Evolutionary conservation across 2,113 vertebrate genomes (phyloP).

Genomic region (Vidua chalybeata): DNA sequence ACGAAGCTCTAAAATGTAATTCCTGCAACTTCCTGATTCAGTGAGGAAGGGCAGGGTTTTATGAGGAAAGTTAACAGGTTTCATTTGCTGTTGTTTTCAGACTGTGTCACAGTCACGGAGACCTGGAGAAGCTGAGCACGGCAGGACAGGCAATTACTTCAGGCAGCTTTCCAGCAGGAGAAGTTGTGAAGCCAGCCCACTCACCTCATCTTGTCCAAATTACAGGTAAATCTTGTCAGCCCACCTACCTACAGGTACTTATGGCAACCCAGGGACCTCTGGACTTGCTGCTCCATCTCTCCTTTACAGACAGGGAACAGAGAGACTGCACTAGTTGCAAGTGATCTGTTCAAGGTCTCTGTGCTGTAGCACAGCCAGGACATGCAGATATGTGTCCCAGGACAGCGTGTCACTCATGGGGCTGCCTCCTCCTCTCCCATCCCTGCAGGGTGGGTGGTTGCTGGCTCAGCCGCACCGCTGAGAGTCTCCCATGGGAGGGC

Average conservation of each 20-base stretch:
- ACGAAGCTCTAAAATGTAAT: background rate
- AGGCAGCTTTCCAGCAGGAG: background rate
- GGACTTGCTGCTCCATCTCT: background rate
- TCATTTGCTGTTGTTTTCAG: background rate
- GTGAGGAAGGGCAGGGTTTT: background rate
- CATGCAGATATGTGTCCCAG: background rate
- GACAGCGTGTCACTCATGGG: rapidly evolving
- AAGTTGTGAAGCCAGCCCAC: background rate
- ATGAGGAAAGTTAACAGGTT: background rate
- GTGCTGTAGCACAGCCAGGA: background rate
- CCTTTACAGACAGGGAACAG: background rate
- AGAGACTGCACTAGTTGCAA: background rate
- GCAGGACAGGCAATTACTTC: background rate
- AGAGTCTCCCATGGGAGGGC: background rate
- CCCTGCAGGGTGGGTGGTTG: background rate
- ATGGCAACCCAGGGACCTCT: background rate
- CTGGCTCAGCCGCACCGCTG: background rate
- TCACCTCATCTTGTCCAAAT: background rate
- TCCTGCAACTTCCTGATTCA: background rate
- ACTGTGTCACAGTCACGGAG: background rate
- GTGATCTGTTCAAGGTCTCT: background rate
- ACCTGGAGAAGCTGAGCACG: background rate
- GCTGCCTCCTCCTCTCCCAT: background rate
- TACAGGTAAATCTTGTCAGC: background rate
- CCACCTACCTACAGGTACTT: background rate